Percentiles rank a stretch among this genome's conserved stretches.
Conservation (phyloP, 2,113 vertebrate species). For the Canis aureus region DNA sequence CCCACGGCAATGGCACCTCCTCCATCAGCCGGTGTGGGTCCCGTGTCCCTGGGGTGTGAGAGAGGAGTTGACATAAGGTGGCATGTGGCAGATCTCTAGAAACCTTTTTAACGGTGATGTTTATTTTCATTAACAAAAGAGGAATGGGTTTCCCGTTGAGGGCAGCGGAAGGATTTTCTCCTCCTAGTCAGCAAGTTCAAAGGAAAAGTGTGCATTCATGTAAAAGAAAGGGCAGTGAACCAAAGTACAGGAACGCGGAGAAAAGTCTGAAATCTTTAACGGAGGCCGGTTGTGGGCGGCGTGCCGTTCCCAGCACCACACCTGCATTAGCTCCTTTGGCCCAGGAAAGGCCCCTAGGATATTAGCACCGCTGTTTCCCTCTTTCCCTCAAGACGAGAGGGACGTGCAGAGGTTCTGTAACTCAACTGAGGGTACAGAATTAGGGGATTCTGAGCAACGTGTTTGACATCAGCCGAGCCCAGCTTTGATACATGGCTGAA, state of each 20-base stretch:
- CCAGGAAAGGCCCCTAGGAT: background rate
- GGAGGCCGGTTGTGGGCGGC: background rate
- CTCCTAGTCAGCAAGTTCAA: no score
- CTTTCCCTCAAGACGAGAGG: background rate
- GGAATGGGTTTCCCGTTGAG: background rate
- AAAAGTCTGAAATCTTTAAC: no score
- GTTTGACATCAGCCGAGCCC: background rate
- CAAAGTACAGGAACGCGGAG: background rate
- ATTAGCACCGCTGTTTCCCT: rapidly evolving
- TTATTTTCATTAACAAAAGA: background rate
- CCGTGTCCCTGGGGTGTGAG: background rate
- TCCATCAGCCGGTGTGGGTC: background rate
- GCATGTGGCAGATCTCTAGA: rapidly evolving
- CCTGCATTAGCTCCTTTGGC: rapidly evolving
- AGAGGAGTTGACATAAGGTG: background rate
- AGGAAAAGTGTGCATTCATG: background rate
- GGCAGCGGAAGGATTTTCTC: background rate
- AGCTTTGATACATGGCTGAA: background rate
- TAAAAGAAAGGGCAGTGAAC: no score
- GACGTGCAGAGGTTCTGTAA: no score
- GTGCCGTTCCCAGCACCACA: rapidly evolving
- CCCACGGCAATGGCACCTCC: rapidly evolving
- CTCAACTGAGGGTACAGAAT: background rate
- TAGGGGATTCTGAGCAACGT: rapidly evolving
- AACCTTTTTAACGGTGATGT: background rate